A percentile compares a stretch with the other conserved stretches of the same genome.
These are phyloP conservation scores for Pterois miles DNA, from an alignment of 2,797 vertebrate species.

Conservation along the genomic window DNA sequence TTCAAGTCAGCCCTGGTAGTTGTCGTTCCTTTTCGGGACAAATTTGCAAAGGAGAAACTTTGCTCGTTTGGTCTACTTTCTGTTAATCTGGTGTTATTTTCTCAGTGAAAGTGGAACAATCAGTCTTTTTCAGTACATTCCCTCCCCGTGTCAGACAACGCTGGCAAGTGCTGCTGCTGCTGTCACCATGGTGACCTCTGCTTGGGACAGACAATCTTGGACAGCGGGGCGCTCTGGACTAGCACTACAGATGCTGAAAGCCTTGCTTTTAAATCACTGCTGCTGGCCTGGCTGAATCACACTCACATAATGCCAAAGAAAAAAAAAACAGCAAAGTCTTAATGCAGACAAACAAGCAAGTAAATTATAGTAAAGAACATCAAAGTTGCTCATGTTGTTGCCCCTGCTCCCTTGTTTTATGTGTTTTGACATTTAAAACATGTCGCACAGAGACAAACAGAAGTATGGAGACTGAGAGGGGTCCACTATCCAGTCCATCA, in stretches of 20 bases:
- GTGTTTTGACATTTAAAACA: slow-evolving; percentile 22
- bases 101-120: slow-evolving; percentile 19
- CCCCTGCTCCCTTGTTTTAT: background rate
- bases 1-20: background rate
- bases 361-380: slow-evolving; percentile 37
- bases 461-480: slow-evolving; percentile 12
- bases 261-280: slow-evolving; percentile 60
- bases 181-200: slow-evolving; percentile 67
- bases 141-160: slow-evolving; percentile 11
- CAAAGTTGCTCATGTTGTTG: slow-evolving; percentile 13
- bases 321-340: background rate
- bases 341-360: slow-evolving; percentile 19
- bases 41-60: background rate
- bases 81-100: slow-evolving; percentile 13
- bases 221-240: slow-evolving; percentile 19
- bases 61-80: background rate
- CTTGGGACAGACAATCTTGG: slow-evolving; percentile 48
- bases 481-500: slow-evolving; percentile 30
- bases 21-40: background rate
- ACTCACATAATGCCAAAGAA: slow-evolving; percentile 31
- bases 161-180: slow-evolving; percentile 36
- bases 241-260: slow-evolving; percentile 59
- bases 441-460: slow-evolving; percentile 9
- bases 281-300: slow-evolving; percentile 18
- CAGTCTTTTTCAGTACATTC: slow-evolving; percentile 6